Percentiles rank a stretch among this genome's conserved stretches.
Conservation (phyloP, 2,797 vertebrate genomes). For the Sus cebifrons region DNA sequence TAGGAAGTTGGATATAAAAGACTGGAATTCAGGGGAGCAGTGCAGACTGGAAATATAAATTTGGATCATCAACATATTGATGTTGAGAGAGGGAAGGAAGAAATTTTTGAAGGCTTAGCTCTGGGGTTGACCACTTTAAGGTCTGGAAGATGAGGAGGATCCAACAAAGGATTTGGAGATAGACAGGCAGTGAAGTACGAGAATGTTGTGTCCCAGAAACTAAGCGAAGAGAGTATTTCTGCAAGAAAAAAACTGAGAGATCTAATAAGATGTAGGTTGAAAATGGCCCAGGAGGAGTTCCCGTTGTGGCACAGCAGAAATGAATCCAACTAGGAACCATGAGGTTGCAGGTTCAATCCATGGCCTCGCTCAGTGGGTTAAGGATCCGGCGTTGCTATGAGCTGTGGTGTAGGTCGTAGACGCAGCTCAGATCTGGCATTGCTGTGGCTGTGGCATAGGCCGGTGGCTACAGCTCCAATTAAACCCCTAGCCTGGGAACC, state of each 20-base stretch:
- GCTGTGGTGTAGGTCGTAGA: no score
- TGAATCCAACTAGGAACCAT: no score
- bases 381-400: no score
- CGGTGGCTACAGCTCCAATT: no score
- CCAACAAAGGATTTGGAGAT: background rate
- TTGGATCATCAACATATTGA: background rate
- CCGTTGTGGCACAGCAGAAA: no score
- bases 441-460: no score
- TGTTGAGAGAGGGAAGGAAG: background rate
- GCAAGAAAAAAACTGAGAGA: background rate
- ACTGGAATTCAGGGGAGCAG: background rate
- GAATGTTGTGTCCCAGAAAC: background rate
- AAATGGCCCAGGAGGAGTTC: background rate
- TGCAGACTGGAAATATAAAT: background rate
- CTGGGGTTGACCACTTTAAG: background rate
- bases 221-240: conserved; percentile 3
- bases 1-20: conserved; percentile 31
- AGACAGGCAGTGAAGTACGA: background rate
- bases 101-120: conserved; percentile 22
- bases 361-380: no score
- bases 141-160: background rate
- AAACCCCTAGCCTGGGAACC: no score
- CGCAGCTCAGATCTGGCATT: no score
- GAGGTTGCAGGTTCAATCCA: no score
- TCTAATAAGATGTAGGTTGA: background rate